A percentile compares a stretch with the other conserved stretches of the same genome.
Conservation (phyloP, 1,140 invertebrate genomes). For the Drosophila willistoni region DNA sequence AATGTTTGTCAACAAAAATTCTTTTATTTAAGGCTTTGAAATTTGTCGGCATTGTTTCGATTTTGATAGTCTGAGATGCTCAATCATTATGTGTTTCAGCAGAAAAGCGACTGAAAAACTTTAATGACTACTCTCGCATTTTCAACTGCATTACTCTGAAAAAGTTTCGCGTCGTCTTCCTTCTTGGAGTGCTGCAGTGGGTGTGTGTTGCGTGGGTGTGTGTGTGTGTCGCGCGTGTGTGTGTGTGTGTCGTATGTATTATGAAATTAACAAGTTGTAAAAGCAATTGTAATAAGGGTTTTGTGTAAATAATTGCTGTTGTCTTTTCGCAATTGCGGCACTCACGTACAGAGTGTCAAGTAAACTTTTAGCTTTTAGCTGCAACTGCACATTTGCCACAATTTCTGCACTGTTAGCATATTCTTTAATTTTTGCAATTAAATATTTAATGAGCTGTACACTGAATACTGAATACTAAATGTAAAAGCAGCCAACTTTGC, state of each 20-base stretch:
- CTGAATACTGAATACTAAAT: background rate
- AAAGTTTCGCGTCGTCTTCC: background rate
- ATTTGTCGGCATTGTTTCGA: too few species aligned
- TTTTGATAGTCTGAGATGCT: too few species aligned
- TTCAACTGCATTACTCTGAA: background rate
- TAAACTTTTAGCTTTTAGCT: conserved; percentile 38
- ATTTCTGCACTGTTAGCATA: conserved; percentile 61
- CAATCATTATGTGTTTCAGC: too few species aligned
- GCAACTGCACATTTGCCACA: conserved; percentile 27
- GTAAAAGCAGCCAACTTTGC: conserved; percentile 30
- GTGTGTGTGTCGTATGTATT: conserved; percentile 22
- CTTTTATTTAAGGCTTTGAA: too few species aligned
- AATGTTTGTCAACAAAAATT: too few species aligned
- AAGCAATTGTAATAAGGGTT: conserved; percentile 70
- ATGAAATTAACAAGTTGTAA: conserved; percentile 70
- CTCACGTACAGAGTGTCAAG: conserved; percentile 16
- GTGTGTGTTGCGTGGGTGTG: background rate
- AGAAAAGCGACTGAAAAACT: background rate
- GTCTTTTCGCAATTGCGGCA: conserved; percentile 27
- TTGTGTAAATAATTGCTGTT: conserved; percentile 61
- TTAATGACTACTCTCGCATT: background rate
- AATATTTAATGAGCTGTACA: conserved; percentile 76
- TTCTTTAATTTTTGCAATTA: conserved; percentile 76
- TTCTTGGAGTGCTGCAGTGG: background rate
- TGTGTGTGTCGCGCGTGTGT: background rate